phyloP scores from a whole-genome alignment of 2,888 invertebrate genomes.

The Epinotia brunnichana region DNA sequence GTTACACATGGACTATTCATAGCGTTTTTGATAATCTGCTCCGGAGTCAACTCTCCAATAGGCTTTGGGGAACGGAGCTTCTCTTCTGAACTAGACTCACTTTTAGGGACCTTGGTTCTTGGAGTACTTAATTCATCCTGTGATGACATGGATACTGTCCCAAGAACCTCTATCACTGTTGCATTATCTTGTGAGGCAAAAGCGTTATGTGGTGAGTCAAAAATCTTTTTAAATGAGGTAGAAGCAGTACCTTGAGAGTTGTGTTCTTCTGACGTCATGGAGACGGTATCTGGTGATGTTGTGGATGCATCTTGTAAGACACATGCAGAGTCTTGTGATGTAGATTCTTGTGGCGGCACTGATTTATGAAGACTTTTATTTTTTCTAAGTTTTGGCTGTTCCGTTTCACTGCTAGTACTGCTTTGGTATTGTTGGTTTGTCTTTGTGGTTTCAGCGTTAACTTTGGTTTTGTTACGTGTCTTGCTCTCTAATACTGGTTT shows the following conservation, averaged over 20 bases:
- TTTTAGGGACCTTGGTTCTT: conserved; percentile 62
- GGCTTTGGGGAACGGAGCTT: conserved; percentile 67
- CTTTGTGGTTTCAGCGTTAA: conserved; percentile 37
- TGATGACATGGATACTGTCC: neutral
- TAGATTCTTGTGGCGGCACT: neutral
- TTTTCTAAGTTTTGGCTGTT: conserved; percentile 42
- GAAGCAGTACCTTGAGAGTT: conserved; percentile 5
- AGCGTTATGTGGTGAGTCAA: neutral
- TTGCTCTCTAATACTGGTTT: conserved; percentile 36
- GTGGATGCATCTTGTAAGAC: neutral
- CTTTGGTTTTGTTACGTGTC: conserved; percentile 45
- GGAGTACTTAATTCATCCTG: conserved; percentile 53
- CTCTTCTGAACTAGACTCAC: conserved; percentile 72
- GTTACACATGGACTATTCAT: conserved; percentile 84
- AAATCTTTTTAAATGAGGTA: neutral
- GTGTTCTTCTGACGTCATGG: neutral
- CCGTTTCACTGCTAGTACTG: conserved; percentile 54
- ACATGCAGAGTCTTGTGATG: neutral
- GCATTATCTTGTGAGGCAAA: neutral
- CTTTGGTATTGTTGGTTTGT: conserved; percentile 27
- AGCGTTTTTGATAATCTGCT: conserved; percentile 58
- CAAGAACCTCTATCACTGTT: too few species aligned
- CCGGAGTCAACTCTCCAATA: conserved; percentile 58
- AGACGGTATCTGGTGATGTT: neutral
- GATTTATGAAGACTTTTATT: conserved; percentile 2